Evolutionary conservation across 2,113 vertebrate genomes (phyloP), one percentile per base, ranked within the genome.

Genomic region (Porphyrio hochstetteri): DNA sequence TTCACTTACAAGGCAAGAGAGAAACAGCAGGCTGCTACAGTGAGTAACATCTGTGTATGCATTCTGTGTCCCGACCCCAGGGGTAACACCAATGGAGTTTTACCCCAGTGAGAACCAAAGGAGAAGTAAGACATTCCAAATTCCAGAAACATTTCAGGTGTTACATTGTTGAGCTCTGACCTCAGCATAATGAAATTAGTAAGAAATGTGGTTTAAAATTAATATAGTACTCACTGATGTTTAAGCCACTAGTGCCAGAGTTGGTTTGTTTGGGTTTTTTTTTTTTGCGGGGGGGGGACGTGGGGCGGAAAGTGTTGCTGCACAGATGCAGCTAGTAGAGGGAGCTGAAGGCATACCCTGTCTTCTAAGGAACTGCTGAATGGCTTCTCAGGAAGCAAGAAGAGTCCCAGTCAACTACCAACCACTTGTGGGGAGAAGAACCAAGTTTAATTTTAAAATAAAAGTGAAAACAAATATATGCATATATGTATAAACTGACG

Each of bases 391-490:
- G 8, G 18, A 55, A 74, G 16, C 17, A 71, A 46, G 35, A 52
- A 75, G 19, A 46, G 52, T 78, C 9, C 16, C 42, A 33, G 28
- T 35, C 68, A 88, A 74, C 25, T 78, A 88, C 36, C 11, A 64
- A 46, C 8, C 40, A 40, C 31, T 8, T 0, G 0, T 2, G 0
- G 16, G 7, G 7, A 67, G 20, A 88, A 74, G 13, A 86, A 92
- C 28, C 2, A 28, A 38, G 12, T 86, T 72, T 44, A 14, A 69
- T 78, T 84, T 61, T 28, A 75, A 81, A 87, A 59, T 13, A 28
- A 55, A 74, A 52, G 10, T 46, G 5, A 71, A 94, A 82, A 14
- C 35, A 60, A 29, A 63, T 56, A 6, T 52, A 24, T 33, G 29
- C 21, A 63, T 25, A 56, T 35, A 52, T 23, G 12, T 17, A 29